A percentile compares a stretch with the other conserved stretches of the same genome.
These are phyloP conservation scores for Synergus gifuensis DNA, from an alignment of 2,888 invertebrate species.

Conservation along the genomic window DNA sequence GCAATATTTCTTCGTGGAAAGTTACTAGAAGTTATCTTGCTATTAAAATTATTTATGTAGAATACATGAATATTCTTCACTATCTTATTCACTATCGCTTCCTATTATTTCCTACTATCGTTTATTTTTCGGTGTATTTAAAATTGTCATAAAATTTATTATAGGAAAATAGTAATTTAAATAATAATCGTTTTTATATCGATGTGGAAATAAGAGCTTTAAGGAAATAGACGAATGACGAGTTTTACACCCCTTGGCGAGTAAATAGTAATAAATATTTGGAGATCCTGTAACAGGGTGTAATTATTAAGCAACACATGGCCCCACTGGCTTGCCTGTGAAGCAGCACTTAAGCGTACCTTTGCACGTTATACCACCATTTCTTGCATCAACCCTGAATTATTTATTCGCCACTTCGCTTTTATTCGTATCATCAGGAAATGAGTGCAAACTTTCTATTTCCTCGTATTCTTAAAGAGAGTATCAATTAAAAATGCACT, in stretches of 20 bases:
- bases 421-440: slow-evolving; percentile 43
- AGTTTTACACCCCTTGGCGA: neutral
- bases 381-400: slow-evolving; percentile 55
- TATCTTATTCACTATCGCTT: slow-evolving; percentile 6
- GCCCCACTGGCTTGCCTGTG: slow-evolving; percentile 54
- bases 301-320: slow-evolving; percentile 67
- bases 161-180: neutral
- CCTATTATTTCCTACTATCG: slow-evolving; percentile 51
- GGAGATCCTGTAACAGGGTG: slow-evolving; percentile 45
- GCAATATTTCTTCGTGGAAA: too few relatives aligned
- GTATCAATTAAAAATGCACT: neutral
- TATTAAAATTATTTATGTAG: too few relatives aligned
- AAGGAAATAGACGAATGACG: neutral
- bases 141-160: neutral
- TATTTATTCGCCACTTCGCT: slow-evolving; percentile 59
- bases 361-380: slow-evolving; percentile 64
- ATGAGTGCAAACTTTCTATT: slow-evolving; percentile 15
- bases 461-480: neutral
- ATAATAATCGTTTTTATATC: neutral
- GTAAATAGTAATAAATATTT: neutral
- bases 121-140: slow-evolving; percentile 2
- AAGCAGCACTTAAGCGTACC: slow-evolving; percentile 59
- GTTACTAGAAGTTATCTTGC: too few relatives aligned
- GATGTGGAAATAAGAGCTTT: neutral
- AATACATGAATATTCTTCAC: too few relatives aligned